Base-by-base conservation (phyloP, 1,140 invertebrate genomes). In the Protaetia brevitarsis region DNA sequence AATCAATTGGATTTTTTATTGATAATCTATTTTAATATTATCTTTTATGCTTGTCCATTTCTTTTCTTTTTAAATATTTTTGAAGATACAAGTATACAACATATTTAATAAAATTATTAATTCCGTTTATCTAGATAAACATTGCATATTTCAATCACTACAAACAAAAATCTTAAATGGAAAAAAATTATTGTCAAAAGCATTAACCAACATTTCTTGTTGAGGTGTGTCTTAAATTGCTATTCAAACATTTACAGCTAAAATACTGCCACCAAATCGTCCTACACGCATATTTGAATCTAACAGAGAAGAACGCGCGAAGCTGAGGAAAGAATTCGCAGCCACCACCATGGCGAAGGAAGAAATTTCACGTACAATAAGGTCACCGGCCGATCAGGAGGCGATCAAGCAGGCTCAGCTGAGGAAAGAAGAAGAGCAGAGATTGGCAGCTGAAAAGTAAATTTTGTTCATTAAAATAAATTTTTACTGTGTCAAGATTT, bases 271-370 rank as follows among this genome's bases (percentile, higher is more conserved):
- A 57, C 84, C 86, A 56, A 80, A 81, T 72, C 83, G 86, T 69
- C 84, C 86, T 73, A 83, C 84, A 69, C 81, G 86, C 70, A 85
- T 84, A 75, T 88, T 88, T 79, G 83, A 84, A 76, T 78, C 81
- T 57, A 27, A 66, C 10, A 66, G 69, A 51, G 69, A 70, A 30
- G 73, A 76, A 77, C 58, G 82, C 82, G 80, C 80, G 74, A 76
- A 7, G 75, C 82, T 70, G 83, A 85, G 72, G 84, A 72, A 83
- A 85, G 69, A 70, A 77, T 68, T 16, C 82, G 68, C 70, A 27
- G 31, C 60, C 30, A 23, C 21, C 5, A 8, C 5, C 5, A 27
- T 16, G 11, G 10, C 29, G 8, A n/a, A n/a, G n/a, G 31, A 19
- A 16, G 29, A 16, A 21, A 30, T 36, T 34, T 79, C 84, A 13